These are phyloP conservation scores for Atherix ibis DNA, from an alignment of 2,888 invertebrate species.

Conservation along the genomic window DNA sequence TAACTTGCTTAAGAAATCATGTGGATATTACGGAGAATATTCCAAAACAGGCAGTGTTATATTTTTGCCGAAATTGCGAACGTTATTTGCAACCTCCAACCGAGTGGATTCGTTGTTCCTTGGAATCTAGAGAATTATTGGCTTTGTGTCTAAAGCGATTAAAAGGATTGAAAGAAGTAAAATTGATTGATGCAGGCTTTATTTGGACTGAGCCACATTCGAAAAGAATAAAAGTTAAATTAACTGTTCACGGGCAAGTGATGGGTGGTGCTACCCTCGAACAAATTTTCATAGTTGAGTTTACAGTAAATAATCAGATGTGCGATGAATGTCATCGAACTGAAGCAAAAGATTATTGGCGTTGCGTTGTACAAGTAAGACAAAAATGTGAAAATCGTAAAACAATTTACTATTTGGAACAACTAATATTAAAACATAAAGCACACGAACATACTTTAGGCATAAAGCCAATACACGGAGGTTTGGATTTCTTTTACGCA, in stretches of 20 bases:
- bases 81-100: constrained; percentile 85
- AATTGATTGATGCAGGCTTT: constrained; percentile 90
- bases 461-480: constrained; percentile 75
- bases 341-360: constrained; percentile 97
- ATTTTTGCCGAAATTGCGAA: constrained; percentile 88
- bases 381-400: constrained; percentile 86
- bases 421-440: constrained; percentile 87
- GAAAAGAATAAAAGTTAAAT: constrained; percentile 85
- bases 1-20: constrained; percentile 76
- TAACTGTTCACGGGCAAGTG: constrained; percentile 92
- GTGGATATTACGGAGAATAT: constrained; percentile 94
- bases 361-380: constrained; percentile 76
- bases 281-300: constrained; percentile 93
- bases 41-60: constrained; percentile 79
- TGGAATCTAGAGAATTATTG: constrained; percentile 85
- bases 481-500: constrained; percentile 88
- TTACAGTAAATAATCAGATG: constrained; percentile 80
- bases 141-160: constrained; percentile 83
- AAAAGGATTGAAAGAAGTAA: constrained; percentile 75
- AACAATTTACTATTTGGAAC: constrained; percentile 94
- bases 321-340: constrained; percentile 93
- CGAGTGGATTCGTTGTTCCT: constrained; percentile 68
- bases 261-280: constrained; percentile 79
- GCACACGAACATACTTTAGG: constrained; percentile 79
- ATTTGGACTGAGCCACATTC: constrained; percentile 99